A percentile compares a stretch with the other conserved stretches of the same genome.
These are phyloP conservation scores for Drosophila niveifrons DNA, from an alignment of 2,888 invertebrate genomes.

Conservation along the genomic window DNA sequence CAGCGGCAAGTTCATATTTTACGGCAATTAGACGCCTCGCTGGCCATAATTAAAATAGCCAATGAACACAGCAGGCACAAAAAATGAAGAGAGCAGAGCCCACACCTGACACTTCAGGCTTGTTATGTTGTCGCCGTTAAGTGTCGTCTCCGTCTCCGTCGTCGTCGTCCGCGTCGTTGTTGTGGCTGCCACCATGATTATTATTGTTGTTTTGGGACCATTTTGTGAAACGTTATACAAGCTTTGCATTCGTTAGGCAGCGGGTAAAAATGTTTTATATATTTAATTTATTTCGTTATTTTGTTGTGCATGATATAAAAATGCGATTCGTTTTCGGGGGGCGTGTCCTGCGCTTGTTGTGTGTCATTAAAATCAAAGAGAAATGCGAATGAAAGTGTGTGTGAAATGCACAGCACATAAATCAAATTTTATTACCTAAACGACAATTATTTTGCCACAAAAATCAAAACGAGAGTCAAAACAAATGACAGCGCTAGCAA, in stretches of 20 bases:
- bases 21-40: slow-evolving; percentile 59
- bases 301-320: slow-evolving; percentile 41
- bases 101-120: slow-evolving; percentile 39
- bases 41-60: slow-evolving; percentile 45
- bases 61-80: slow-evolving; percentile 14
- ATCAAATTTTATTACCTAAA: slow-evolving; percentile 78
- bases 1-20: slow-evolving; percentile 47
- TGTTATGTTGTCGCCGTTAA: slow-evolving; percentile 21
- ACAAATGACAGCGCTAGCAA: slow-evolving; percentile 49
- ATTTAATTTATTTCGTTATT: slow-evolving; percentile 41
- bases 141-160: not conserved
- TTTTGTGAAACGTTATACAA: slow-evolving; percentile 21
- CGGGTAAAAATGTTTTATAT: slow-evolving; percentile 23
- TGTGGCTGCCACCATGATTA: slow-evolving; percentile 26
- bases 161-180: not conserved
- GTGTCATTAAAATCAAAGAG: slow-evolving; percentile 58
- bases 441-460: slow-evolving; percentile 73
- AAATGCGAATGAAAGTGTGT: slow-evolving; percentile 54
- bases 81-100: slow-evolving; percentile 12
- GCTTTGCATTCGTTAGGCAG: slow-evolving; percentile 41
- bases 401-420: slow-evolving; percentile 58
- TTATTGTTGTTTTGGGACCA: slow-evolving; percentile 54
- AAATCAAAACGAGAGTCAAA: slow-evolving; percentile 67
- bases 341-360: slow-evolving; percentile 27
- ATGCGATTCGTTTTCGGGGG: slow-evolving; percentile 33